phyloP scores from a whole-genome alignment of 2,888 invertebrate genomes.

The Polyommatus iphigenia region DNA sequence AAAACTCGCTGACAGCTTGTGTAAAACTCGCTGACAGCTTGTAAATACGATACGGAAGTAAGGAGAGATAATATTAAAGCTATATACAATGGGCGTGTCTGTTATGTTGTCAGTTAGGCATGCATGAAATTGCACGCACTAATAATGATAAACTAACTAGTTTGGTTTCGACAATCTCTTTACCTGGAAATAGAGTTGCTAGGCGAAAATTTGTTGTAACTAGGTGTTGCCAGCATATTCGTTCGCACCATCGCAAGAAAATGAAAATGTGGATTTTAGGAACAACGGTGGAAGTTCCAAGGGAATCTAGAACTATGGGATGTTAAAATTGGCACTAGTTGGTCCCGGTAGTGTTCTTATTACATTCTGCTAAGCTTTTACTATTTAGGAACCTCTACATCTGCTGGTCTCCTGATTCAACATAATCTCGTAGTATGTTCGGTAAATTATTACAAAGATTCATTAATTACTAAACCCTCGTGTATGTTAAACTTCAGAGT shows the following conservation, averaged over 20 bases:
- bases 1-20: background rate
- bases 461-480: background rate
- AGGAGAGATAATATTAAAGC: background rate
- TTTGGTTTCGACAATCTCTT: background rate
- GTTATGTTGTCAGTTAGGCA: background rate
- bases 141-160: background rate
- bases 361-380: too few relatives aligned
- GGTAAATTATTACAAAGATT: background rate
- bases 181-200: background rate
- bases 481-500: too few relatives aligned
- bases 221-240: too few relatives aligned
- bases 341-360: too few relatives aligned
- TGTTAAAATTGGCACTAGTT: too few relatives aligned
- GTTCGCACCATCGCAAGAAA: too few relatives aligned
- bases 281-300: too few relatives aligned
- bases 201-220: background rate
- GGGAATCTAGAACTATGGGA: too few relatives aligned
- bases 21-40: background rate
- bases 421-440: background rate
- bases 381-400: too few relatives aligned
- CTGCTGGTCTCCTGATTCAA: too few relatives aligned
- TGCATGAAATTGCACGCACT: background rate
- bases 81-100: background rate
- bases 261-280: too few relatives aligned
- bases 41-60: background rate